Evolutionary conservation across 2,797 vertebrate species (phyloP).

Genomic region (Clarias pachynema): DNA sequence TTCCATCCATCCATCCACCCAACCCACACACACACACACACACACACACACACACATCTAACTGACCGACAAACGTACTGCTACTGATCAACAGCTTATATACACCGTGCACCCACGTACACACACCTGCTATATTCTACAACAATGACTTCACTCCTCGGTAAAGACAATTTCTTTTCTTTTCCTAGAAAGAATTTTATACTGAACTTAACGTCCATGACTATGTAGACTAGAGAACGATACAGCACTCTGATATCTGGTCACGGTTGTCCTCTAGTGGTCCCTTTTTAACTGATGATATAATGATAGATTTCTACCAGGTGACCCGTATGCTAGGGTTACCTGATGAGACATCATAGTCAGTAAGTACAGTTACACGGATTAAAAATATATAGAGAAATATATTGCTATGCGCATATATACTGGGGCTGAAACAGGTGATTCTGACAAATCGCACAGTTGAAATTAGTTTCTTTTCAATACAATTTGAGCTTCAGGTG

Average conservation of each 20-base stretch:
- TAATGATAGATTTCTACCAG: not conserved
- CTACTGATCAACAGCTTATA: not conserved
- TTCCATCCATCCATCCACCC: conserved; percentile 38
- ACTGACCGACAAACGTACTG: conserved; percentile 6
- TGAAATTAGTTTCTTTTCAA: not conserved
- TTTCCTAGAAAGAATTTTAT: not conserved
- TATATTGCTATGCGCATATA: too few species aligned
- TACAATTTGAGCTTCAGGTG: not conserved
- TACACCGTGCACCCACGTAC: not conserved
- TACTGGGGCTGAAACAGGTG: not conserved
- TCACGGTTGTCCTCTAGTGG: not conserved
- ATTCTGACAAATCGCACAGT: not conserved
- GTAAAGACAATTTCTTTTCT: not conserved
- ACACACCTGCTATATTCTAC: not conserved
- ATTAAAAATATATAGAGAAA: not conserved
- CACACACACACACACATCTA: conserved; percentile 43
- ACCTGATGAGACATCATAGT: not conserved
- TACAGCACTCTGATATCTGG: not conserved
- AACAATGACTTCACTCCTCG: not conserved
- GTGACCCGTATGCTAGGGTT: not conserved
- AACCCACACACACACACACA: conserved; percentile 11
- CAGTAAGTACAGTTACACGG: not conserved
- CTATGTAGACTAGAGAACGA: not conserved
- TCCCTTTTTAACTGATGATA: not conserved
- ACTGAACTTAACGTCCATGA: not conserved